phyloP scores from a whole-genome alignment of 2,113 vertebrate genomes.

The Castor canadensis region DNA sequence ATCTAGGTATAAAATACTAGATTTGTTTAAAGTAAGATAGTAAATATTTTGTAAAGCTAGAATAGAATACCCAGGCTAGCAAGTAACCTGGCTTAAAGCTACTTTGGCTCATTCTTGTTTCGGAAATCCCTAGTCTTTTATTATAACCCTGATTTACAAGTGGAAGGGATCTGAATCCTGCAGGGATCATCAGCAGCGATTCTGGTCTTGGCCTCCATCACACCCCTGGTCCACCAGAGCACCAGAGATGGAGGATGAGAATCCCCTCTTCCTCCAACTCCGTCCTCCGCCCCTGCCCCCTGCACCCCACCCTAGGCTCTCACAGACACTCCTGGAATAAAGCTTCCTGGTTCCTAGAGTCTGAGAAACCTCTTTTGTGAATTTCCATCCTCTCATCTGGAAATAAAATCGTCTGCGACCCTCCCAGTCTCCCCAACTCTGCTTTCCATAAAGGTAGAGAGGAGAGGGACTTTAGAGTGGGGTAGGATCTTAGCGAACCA shows the following conservation, averaged over 20 bases:
- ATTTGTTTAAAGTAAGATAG: neutral
- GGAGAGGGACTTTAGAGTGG: neutral
- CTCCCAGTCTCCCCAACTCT: neutral
- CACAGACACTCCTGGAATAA: neutral
- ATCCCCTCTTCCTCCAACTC: no score
- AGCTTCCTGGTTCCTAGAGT: neutral
- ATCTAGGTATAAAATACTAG: neutral
- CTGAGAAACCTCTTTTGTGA: neutral
- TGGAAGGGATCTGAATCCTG: no score
- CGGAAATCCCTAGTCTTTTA: neutral
- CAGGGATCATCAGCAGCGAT: no score
- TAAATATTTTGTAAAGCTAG: neutral
- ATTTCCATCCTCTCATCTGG: neutral
- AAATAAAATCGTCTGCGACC: neutral
- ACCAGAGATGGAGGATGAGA: neutral
- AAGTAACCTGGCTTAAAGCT: neutral
- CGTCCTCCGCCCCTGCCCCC: no score
- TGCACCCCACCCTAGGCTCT: neutral
- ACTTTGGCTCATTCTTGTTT: neutral
- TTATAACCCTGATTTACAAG: neutral
- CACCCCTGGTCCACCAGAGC: no score
- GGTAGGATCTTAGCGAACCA: neutral
- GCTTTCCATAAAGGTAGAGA: neutral
- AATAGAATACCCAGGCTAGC: neutral
- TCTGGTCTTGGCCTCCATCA: no score